Base-by-base conservation (phyloP, 2,113 vertebrate genomes). In the Seriola quinqueradiata region DNA sequence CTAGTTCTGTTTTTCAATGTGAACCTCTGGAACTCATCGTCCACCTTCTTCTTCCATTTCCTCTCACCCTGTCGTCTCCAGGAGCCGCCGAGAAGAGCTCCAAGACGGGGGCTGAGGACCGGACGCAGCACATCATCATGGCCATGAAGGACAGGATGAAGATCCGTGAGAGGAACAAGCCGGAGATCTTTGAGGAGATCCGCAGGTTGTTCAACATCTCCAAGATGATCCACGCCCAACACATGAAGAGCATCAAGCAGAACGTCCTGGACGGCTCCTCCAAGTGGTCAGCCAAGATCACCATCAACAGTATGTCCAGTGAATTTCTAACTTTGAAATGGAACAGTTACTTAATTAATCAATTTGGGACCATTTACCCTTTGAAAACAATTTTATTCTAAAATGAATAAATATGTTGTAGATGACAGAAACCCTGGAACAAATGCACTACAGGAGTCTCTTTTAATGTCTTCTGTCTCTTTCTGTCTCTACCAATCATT, bases 71-170 rank as follows among this genome's bases (percentile, higher is more conserved):
- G 21, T 59, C 17, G 0, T 58, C 69, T 32, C 48, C 83, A 99
- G 98, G 98, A 90, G 98, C 98, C 5, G 98, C 97, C 0, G 98
- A 99, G 92, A 99, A 99, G 93, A 97, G 97, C 92, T 99, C 95
- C 0, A 99, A 99, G 89, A 98, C 97, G 0, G 98, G 98, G 36
- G 96, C 97, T 0, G 98, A 99, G 92, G 98, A 99, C 77, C 94
- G 97, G 48, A 99, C 97, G 0, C 97, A 97, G 90, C 98, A 99
- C 92, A 98, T 99, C 88, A 99, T 99, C 92, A 98, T 97, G 93
- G 97, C 98, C 34, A 98, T 99, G 97, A 99, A 99, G 89, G 97
- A 99, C 93, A 95, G 98, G 65, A 99, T 99, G 98, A 99, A 99
- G 90, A 99, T 99, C 83, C 96, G 98, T 0, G 98, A 99, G 91